Percentiles rank a stretch among this genome's conserved stretches.
Conservation (phyloP, 2,113 vertebrate species). For the Arizona elegans region DNA sequence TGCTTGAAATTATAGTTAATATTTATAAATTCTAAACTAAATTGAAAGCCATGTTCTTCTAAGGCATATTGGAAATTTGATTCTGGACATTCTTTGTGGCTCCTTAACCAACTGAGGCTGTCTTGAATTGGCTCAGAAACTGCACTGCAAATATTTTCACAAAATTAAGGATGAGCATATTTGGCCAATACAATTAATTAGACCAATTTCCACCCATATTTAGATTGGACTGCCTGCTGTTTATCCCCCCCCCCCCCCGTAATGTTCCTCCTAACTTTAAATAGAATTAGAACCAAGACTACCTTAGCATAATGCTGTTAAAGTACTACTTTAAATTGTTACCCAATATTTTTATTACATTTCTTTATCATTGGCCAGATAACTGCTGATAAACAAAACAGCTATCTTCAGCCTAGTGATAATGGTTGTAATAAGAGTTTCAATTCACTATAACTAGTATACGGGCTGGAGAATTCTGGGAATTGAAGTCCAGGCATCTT, state of each 20-base stretch:
- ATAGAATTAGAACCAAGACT: constrained; percentile 53
- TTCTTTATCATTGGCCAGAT: constrained; percentile 5
- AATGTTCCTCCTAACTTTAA: constrained; percentile 46
- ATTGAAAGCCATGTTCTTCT: constrained; percentile 24
- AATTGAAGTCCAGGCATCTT: neutral
- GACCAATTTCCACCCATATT: constrained; percentile 53
- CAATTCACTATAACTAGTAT: neutral
- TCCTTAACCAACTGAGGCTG: constrained; percentile 50
- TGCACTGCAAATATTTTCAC: constrained; percentile 60
- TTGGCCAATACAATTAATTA: constrained; percentile 44
- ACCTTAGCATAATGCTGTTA: constrained; percentile 14
- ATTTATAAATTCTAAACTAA: constrained; percentile 21
- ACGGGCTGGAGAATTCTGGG: neutral
- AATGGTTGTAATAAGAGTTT: neutral
- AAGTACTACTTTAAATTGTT: constrained; percentile 24
- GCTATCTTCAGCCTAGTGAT: neutral
- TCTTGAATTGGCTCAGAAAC: constrained; percentile 39
- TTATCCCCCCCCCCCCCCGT: constrained; percentile 17
- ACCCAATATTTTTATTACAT: constrained; percentile 26
- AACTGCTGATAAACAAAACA: neutral
- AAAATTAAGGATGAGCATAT: constrained; percentile 59
- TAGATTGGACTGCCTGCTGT: constrained; percentile 56
- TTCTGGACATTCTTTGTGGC: constrained; percentile 45
- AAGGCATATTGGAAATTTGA: constrained; percentile 36
- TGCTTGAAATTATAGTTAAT: constrained; percentile 45